Percentiles rank a stretch among this genome's conserved stretches.
Evolutionary conservation across 2,113 vertebrate genomes (phyloP).

Genomic region (Paracanthobrama guichenoti): DNA sequence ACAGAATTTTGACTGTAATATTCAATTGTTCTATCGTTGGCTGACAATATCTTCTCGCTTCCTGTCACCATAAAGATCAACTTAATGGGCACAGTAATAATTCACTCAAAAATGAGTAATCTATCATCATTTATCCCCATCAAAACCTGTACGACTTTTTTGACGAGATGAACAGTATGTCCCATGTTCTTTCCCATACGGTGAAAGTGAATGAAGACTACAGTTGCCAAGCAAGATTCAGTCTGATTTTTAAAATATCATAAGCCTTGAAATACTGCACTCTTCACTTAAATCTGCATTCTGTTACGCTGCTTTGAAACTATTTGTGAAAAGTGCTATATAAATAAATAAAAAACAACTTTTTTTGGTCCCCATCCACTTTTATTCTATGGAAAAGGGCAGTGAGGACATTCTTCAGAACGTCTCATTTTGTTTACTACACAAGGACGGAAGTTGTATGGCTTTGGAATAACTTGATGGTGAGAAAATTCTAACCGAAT

Average conservation of each 20-base stretch:
- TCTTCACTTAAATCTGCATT: too few relatives aligned
- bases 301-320: too few relatives aligned
- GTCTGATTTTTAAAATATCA: too few relatives aligned
- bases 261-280: too few relatives aligned
- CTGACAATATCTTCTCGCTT: neutral
- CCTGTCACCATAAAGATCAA: conserved; percentile 18
- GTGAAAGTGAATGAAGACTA: too few relatives aligned
- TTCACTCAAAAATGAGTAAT: neutral
- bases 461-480: neutral
- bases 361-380: neutral
- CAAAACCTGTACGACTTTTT: too few relatives aligned
- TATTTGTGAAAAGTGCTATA: too few relatives aligned
- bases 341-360: too few relatives aligned
- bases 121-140: neutral
- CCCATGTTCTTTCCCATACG: too few relatives aligned
- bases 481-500: neutral
- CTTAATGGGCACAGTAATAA: neutral
- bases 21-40: neutral
- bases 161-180: too few relatives aligned
- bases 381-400: neutral
- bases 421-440: neutral
- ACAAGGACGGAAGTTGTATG: neutral
- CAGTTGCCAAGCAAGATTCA: too few relatives aligned
- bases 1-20: neutral
- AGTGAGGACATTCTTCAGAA: neutral